Conservation (phyloP, 2,113 vertebrate species). For the Nothocercus nigrocapillus region DNA sequence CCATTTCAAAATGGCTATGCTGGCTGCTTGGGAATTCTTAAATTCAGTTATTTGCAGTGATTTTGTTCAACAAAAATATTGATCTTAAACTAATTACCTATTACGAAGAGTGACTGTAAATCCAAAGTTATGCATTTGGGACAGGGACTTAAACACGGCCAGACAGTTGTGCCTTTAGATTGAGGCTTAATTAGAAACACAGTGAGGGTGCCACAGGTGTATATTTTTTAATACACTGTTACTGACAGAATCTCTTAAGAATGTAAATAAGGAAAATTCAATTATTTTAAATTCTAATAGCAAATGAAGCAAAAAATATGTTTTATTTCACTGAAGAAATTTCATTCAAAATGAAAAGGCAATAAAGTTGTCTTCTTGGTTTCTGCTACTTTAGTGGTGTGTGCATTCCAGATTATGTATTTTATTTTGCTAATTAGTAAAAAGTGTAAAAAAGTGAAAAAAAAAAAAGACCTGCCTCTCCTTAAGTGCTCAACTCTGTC, state of each 20-base stretch:
- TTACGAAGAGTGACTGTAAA: conserved; percentile 14
- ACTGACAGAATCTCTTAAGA: conserved; percentile 1
- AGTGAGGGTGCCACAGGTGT: neutral
- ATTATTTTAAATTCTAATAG: conserved; percentile 13
- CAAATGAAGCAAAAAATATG: neutral
- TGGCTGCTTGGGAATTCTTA: neutral
- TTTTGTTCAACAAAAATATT: conserved; percentile 3
- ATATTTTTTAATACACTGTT: neutral
- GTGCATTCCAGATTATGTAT: neutral
- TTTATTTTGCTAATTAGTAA: neutral
- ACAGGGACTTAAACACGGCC: neutral
- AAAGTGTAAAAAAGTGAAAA: neutral
- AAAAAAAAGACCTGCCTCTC: neutral
- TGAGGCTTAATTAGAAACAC: conserved; percentile 40
- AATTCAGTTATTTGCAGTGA: neutral
- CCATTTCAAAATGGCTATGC: neutral
- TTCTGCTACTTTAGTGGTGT: neutral
- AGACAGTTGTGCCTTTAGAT: neutral
- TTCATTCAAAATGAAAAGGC: neutral
- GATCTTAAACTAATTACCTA: conserved; percentile 17
- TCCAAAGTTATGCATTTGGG: neutral
- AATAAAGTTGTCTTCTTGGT: neutral
- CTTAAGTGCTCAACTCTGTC: neutral
- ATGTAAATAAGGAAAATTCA: conserved; percentile 32
- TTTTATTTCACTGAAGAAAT: neutral